Percentiles rank a stretch among this genome's conserved stretches.
phyloP scores from a whole-genome alignment of 2,888 invertebrate genomes.

The Caenorhabditis virilis region DNA sequence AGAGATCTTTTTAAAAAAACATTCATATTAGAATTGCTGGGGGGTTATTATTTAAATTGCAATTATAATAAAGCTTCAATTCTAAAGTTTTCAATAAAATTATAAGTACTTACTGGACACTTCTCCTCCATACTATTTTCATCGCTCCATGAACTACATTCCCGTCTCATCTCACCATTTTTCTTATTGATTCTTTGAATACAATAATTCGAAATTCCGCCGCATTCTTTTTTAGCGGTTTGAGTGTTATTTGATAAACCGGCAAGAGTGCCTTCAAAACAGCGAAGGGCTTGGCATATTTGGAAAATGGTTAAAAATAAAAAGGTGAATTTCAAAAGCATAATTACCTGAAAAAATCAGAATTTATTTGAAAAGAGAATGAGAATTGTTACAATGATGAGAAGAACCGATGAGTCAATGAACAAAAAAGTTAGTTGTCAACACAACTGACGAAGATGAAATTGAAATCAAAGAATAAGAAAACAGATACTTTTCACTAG shows the following conservation, averaged over 20 bases:
- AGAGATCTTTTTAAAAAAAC: conserved; percentile 25
- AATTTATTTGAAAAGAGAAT: conserved; percentile 2
- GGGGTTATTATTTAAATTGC: neutral
- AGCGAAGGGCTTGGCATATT: conserved; percentile 13
- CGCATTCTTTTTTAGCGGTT: conserved; percentile 44
- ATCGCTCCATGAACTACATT: conserved; percentile 48
- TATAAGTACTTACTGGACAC: conserved; percentile 37
- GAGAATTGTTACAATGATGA: conserved; percentile 4
- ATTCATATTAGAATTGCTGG: neutral
- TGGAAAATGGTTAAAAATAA: neutral
- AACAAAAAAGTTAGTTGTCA: too few relatives aligned
- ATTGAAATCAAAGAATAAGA: too few relatives aligned
- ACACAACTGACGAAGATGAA: too few relatives aligned
- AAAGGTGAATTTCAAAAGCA: neutral
- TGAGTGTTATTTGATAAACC: conserved; percentile 36
- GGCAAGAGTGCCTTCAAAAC: conserved; percentile 42
- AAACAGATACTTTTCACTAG: too few relatives aligned
- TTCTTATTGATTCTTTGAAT: conserved; percentile 46
- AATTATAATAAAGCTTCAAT: too few relatives aligned
- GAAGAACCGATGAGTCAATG: too few relatives aligned
- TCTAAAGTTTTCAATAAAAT: neutral
- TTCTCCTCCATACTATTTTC: conserved; percentile 52
- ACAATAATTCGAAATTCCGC: conserved; percentile 48
- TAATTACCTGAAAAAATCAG: neutral
- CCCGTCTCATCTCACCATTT: conserved; percentile 37